Evolutionary conservation across 2,113 vertebrate species (phyloP).

Genomic region (Scatophagus argus): DNA sequence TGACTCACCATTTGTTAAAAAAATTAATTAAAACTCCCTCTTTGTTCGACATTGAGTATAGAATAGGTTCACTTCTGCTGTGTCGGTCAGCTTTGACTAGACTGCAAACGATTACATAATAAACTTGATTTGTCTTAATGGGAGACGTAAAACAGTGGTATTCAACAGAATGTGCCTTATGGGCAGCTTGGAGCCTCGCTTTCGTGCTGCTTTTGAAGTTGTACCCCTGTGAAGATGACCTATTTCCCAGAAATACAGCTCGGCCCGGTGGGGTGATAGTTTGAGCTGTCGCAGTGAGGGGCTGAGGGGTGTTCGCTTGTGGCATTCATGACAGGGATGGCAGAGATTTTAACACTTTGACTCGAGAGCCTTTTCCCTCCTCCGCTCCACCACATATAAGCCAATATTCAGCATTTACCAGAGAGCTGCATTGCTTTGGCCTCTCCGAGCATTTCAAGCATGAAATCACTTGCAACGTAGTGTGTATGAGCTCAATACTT

Average conservation of each 20-base stretch:
- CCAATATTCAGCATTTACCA: conserved; percentile 65
- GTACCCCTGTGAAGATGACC: conserved; percentile 65
- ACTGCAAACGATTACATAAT: conserved; percentile 29
- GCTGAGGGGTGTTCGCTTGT: conserved; percentile 44
- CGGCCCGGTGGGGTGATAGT: conserved; percentile 35
- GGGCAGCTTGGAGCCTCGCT: conserved; percentile 35
- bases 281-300: conserved; percentile 56
- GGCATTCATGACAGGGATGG: conserved; percentile 41
- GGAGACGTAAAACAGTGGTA: conserved; percentile 26
- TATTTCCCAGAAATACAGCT: conserved; percentile 66
- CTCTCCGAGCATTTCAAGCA: conserved; percentile 45
- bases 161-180: conserved; percentile 4
- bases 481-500: conserved; percentile 33
- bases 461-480: conserved; percentile 59
- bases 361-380: conserved; percentile 13
- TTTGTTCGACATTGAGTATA: conserved; percentile 50
- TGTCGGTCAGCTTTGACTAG: conserved; percentile 17
- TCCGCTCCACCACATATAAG: conserved; percentile 34
- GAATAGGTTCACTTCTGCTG: conserved; percentile 34
- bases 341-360: conserved; percentile 58
- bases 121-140: conserved; percentile 52
- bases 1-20: conserved; percentile 56
- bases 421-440: conserved; percentile 41
- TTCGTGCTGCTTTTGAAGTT: conserved; percentile 66
- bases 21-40: conserved; percentile 52